phyloP scores from a whole-genome alignment of 2,113 vertebrate genomes.

The Cyrtonyx montezumae region DNA sequence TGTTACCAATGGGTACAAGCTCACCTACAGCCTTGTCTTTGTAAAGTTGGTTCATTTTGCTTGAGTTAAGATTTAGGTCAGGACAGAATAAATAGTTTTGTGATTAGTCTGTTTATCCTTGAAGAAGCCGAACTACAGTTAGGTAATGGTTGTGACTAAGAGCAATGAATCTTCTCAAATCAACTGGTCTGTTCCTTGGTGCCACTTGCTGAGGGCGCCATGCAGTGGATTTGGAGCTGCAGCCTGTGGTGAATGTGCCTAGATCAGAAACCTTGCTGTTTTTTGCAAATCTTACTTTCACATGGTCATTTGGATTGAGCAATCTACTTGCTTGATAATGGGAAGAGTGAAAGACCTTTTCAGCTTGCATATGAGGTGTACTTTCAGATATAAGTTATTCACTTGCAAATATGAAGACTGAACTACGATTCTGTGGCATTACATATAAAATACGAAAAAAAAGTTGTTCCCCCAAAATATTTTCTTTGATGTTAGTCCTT shows the following conservation, averaged over 20 bases:
- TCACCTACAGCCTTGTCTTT: background rate
- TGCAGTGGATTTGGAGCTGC: fast-evolving
- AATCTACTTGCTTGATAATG: conserved; percentile 38
- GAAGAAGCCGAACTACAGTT: too few species aligned
- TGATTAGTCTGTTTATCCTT: background rate
- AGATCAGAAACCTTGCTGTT: background rate
- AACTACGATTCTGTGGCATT: background rate
- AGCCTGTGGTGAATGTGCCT: background rate
- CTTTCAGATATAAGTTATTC: background rate
- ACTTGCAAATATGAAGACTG: background rate
- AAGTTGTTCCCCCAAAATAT: conserved; percentile 6
- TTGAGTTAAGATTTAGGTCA: background rate
- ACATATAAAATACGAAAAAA: conserved; percentile 8
- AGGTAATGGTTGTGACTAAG: background rate
- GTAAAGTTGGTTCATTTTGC: fast-evolving
- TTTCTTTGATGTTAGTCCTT: conserved; percentile 27
- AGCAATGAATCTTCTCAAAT: too few species aligned
- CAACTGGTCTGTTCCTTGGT: background rate
- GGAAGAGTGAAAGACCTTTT: background rate
- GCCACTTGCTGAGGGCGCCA: fast-evolving
- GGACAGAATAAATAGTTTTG: fast-evolving
- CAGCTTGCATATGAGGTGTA: conserved; percentile 1
- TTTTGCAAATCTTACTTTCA: too few species aligned
- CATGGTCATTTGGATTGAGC: conserved; percentile 52
- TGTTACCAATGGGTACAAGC: fast-evolving